Base-by-base conservation (phyloP, 2,113 vertebrate species). In the Turdus rufiventris region DNA sequence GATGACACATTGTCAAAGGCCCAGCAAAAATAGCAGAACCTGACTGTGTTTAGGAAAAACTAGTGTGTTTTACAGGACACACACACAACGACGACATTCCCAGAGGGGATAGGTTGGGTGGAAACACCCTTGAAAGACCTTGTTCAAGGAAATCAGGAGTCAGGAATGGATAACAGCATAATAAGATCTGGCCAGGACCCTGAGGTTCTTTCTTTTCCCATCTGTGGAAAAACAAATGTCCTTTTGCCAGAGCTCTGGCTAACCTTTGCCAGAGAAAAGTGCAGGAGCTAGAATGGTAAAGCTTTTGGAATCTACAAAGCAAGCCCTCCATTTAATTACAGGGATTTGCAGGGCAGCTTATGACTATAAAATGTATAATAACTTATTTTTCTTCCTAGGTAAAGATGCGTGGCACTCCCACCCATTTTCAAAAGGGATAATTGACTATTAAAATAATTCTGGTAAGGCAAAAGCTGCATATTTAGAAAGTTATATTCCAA, bases 1-100 rank as follows among this genome's bases (percentile, higher is more conserved):
- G 78, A 91, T 96, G 95, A 97, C 91, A 96, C 43, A 1, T 23
- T 96, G 94, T 97, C 95, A 97, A 90, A 68, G 85, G 21, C 72
- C 94, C 72, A 68, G 88, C n/a, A 88, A 60, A 96, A 83, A 95
- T 14, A 86, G 78, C 78, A 94, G 60, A 88, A 91, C 40, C 78
- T 19, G 57, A 36, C 51, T 19, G 36, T 47, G 57, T 63, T 76
- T 83, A 24, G 60, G 71, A 71, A 85, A 84, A 94, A 19, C 18
- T 14, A 0, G 56, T 77, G 45, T 85, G 67, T 62, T 92, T 71
- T 90, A 71, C 81, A 74, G 74, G 91, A 56, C n/a, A 88, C 36
- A 62, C 19, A 54, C 34, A 19, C 4, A 24, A 77, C 11, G 21
- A 79, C 0, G 6, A 77, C 38, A 29, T 94, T 91, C 78, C 96